Base-by-base conservation (phyloP, 2,888 invertebrate species). In the Parthenolecanium corni region DNA sequence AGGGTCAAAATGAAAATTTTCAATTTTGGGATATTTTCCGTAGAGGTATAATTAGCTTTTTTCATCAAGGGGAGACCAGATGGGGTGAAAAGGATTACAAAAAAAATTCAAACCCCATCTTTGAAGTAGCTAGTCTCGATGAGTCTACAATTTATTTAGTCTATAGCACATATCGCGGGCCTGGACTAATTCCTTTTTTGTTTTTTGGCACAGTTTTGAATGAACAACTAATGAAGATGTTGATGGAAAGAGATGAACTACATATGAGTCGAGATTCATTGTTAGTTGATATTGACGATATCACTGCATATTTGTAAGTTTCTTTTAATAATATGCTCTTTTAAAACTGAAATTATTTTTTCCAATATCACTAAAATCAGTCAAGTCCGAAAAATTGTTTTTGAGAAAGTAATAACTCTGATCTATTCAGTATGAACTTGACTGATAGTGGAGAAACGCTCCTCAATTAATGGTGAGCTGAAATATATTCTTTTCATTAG, bases 241-340 rank as follows among this genome's bases (percentile, higher is more conserved):
- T 96, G 70, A 84, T 95, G 80, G 88, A 89, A 71, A 80, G 95
- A 67, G 96, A 97, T 76, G 94, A 95, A 74, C 78, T 95, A 53
- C 94, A 95, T 76, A 95, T 96, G 93, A 89, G 91, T 67, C 94
- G 96, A 75, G 96, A 97, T 75, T 93, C 95, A 44, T 93, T 94
- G 87, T 80, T 95, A 68, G 93, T 95, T 40, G 95, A 96, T 73
- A 92, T 96, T 70, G 95, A 96, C 76, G 95, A 96, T 76, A 82
- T 94, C 69, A 92, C 63, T n/a, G 46, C 52, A 40, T 54, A 63
- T 25, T 46, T 63, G 63, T 63, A 36, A 44, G 63, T 63, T 36
- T 16, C 14, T 24, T 23, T 12, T 14, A 14, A 38, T 6, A 38
- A 14, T 38, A 38, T n/a, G n/a, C n/a, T n/a, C n/a, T n/a, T n/a